phyloP scores from a whole-genome alignment of 2,113 vertebrate genomes.

The Poecile atricapillus region DNA sequence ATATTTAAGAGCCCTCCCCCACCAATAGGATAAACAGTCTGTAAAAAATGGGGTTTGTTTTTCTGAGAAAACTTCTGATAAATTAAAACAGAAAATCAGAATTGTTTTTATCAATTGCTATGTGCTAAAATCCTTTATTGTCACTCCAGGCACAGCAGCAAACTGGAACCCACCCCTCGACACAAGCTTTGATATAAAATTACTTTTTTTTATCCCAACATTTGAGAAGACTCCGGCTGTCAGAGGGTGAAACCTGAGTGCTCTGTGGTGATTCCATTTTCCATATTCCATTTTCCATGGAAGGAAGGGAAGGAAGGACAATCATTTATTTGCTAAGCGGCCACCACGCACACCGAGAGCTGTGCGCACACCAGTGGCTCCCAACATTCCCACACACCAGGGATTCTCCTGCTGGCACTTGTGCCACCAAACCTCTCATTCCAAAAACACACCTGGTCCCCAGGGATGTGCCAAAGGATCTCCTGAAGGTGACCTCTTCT shows the following conservation, averaged over 20 bases:
- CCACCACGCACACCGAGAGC: neutral
- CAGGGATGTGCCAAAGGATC: neutral
- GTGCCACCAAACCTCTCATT: neutral
- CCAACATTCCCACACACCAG: neutral
- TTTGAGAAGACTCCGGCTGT: neutral
- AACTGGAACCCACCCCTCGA: fast-evolving
- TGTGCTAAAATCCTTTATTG: neutral
- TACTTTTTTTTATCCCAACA: neutral
- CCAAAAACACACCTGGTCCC: neutral
- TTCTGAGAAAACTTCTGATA: neutral
- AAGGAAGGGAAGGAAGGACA: neutral
- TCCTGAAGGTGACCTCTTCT: neutral
- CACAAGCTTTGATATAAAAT: neutral
- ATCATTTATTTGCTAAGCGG: neutral
- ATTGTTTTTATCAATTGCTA: neutral
- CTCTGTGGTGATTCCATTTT: neutral
- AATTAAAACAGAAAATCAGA: neutral
- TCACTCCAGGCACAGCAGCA: neutral
- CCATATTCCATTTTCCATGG: neutral
- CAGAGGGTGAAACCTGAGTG: neutral
- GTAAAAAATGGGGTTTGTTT: neutral
- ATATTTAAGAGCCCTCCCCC: fast-evolving
- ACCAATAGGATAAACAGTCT: neutral
- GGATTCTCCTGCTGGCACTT: fast-evolving
- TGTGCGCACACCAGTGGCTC: neutral